Evolutionary conservation across 2,797 vertebrate genomes (phyloP).

Genomic region (Lepus townsendii): DNA sequence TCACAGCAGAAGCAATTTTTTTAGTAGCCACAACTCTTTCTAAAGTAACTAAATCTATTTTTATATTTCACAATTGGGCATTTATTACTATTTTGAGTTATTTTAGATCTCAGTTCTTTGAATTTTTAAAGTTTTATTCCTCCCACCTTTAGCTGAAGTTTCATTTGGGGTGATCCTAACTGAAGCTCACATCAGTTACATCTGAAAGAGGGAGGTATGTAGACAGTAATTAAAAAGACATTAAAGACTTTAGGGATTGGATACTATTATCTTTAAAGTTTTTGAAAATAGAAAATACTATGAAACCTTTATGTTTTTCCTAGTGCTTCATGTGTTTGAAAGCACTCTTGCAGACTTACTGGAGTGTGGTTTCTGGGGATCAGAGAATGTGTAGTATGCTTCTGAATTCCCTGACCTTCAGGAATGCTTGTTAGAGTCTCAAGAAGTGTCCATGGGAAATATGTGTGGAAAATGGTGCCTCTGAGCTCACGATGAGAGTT

Average conservation of each 20-base stretch:
- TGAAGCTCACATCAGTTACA: neutral
- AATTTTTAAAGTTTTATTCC: slow-evolving; percentile 6
- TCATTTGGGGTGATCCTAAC: neutral
- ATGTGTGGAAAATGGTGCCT: neutral
- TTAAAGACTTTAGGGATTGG: neutral
- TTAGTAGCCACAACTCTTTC: neutral
- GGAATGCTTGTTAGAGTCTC: neutral
- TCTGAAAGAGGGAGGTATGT: neutral
- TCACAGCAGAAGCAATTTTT: neutral
- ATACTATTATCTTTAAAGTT: neutral
- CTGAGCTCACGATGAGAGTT: neutral
- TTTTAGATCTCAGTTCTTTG: neutral
- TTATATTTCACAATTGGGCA: neutral
- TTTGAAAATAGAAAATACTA: slow-evolving; percentile 42
- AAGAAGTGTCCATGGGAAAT: slow-evolving; percentile 30
- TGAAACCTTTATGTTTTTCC: neutral
- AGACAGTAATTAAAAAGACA: neutral
- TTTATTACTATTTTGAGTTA: slow-evolving; percentile 29
- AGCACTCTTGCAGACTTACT: neutral
- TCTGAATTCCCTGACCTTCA: neutral
- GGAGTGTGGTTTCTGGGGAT: slow-evolving; percentile 47
- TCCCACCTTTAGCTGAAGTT: neutral
- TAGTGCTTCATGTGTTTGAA: slow-evolving; percentile 5
- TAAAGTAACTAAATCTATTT: slow-evolving; percentile 40
- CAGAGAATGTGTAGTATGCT: neutral